phyloP scores from a whole-genome alignment of 2,113 vertebrate genomes.

The Epinephelus lanceolatus region DNA sequence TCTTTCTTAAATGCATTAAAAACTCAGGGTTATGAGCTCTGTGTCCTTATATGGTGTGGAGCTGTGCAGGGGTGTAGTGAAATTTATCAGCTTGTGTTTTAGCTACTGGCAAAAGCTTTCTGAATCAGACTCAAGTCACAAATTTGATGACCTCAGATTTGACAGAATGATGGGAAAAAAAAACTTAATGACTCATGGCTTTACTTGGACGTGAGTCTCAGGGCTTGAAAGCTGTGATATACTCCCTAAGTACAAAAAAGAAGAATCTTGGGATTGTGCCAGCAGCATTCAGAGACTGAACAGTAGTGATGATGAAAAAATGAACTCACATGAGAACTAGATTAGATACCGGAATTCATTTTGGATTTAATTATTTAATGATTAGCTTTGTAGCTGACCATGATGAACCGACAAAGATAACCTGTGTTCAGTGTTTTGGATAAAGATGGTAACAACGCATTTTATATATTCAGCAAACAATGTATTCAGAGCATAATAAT shows the following conservation, averaged over 20 bases:
- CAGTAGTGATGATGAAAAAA: neutral
- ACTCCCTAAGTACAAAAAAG: neutral
- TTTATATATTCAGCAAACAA: too few species aligned
- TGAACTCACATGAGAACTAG: neutral
- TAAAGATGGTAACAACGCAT: too few species aligned
- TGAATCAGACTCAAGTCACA: slow-evolving; percentile 15
- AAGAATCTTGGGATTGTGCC: neutral
- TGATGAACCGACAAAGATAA: too few species aligned
- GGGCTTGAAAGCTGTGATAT: slow-evolving; percentile 32
- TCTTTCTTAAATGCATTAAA: slow-evolving; percentile 31
- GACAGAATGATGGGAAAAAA: neutral
- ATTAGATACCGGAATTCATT: too few species aligned
- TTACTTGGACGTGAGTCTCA: slow-evolving; percentile 11
- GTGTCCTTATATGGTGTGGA: slow-evolving; percentile 62
- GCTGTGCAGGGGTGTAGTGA: slow-evolving; percentile 25
- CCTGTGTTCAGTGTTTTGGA: too few species aligned
- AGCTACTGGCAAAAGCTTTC: slow-evolving; percentile 25
- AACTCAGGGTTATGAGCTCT: slow-evolving; percentile 11
- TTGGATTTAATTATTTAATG: neutral
- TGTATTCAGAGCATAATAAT: too few species aligned
- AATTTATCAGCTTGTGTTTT: slow-evolving; percentile 48
- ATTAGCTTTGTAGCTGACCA: neutral
- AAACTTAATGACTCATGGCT: slow-evolving; percentile 22
- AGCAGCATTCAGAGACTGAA: neutral
- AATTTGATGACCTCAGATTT: slow-evolving; percentile 32